These are phyloP conservation scores for Piscicola geometra DNA, from an alignment of 2,888 invertebrate species.

Conservation along the genomic window DNA sequence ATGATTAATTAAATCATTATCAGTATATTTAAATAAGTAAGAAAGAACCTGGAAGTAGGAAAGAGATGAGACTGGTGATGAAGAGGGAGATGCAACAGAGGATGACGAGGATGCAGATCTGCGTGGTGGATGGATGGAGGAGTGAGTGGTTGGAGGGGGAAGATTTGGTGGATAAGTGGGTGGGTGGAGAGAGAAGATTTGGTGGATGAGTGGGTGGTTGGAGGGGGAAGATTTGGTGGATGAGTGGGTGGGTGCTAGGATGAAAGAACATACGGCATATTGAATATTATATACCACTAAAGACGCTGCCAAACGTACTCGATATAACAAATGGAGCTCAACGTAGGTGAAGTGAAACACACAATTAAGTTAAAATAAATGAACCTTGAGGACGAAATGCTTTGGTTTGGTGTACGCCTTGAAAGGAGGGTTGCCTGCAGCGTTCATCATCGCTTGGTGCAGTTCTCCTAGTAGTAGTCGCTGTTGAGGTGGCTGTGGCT, in stretches of 20 bases:
- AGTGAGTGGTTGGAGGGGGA: neutral
- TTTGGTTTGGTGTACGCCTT: slow-evolving; percentile 83
- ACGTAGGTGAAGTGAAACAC: neutral
- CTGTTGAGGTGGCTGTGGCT: neutral
- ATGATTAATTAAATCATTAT: no score
- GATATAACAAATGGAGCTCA: no score
- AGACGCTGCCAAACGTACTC: no score
- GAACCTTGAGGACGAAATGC: slow-evolving; percentile 66
- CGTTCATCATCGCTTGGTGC: slow-evolving; percentile 80
- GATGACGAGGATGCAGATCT: slow-evolving; percentile 63
- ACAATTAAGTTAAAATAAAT: neutral
- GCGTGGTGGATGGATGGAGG: slow-evolving; percentile 35
- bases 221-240: no score
- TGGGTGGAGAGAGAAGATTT: no score
- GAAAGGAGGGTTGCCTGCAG: slow-evolving; percentile 71
- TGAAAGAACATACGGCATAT: no score
- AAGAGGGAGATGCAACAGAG: slow-evolving; percentile 80
- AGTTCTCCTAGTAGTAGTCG: slow-evolving; percentile 67
- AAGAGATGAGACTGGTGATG: slow-evolving; percentile 73
- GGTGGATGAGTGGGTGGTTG: no score
- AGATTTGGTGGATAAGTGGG: neutral
- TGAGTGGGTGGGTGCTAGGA: no score
- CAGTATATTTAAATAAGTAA: neutral
- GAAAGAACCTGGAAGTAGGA: slow-evolving; percentile 70
- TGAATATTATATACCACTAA: no score